phyloP scores from a whole-genome alignment of 2,888 invertebrate species.

The Baronia brevicornis region DNA sequence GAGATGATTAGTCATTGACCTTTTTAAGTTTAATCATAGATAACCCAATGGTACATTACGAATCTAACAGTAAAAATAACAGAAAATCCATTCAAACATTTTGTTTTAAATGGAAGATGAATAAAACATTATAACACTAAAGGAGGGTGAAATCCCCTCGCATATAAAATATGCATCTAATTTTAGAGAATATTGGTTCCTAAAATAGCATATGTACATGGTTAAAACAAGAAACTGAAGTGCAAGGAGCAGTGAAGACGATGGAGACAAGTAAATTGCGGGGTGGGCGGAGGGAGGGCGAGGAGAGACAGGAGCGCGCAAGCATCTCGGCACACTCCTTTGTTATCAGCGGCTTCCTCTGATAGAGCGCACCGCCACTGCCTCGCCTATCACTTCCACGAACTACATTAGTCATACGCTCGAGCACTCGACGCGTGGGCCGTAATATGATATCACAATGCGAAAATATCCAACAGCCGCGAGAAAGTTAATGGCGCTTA shows the following conservation, averaged over 20 bases:
- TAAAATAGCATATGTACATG: slow-evolving; percentile 53
- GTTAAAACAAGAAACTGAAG: slow-evolving; percentile 38
- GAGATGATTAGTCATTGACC: slow-evolving; percentile 64
- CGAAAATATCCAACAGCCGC: slow-evolving; percentile 77
- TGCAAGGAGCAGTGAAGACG: slow-evolving; percentile 13
- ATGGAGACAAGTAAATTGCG: slow-evolving; percentile 11
- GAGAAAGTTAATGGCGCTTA: slow-evolving; percentile 78
- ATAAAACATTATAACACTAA: slow-evolving; percentile 28
- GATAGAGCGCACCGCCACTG: slow-evolving; percentile 54
- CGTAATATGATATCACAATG: slow-evolving; percentile 77
- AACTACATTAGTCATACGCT: slow-evolving; percentile 73
- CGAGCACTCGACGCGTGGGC: slow-evolving; percentile 72
- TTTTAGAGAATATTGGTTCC: slow-evolving; percentile 69
- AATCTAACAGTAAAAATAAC: slow-evolving; percentile 52
- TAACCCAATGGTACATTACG: slow-evolving; percentile 61
- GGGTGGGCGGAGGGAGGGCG: slow-evolving; percentile 12
- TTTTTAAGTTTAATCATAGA: slow-evolving; percentile 62
- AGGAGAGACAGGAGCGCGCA: slow-evolving; percentile 13
- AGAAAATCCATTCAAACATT: slow-evolving; percentile 24
- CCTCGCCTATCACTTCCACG: slow-evolving; percentile 70
- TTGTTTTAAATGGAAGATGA: slow-evolving; percentile 10
- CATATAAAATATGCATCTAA: slow-evolving; percentile 62
- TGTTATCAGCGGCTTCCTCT: slow-evolving; percentile 64
- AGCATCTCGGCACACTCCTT: slow-evolving; percentile 48
- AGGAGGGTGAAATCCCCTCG: slow-evolving; percentile 50